Evolutionary conservation across 2,888 invertebrate genomes (phyloP).

Genomic region (Tenodera sinensis): DNA sequence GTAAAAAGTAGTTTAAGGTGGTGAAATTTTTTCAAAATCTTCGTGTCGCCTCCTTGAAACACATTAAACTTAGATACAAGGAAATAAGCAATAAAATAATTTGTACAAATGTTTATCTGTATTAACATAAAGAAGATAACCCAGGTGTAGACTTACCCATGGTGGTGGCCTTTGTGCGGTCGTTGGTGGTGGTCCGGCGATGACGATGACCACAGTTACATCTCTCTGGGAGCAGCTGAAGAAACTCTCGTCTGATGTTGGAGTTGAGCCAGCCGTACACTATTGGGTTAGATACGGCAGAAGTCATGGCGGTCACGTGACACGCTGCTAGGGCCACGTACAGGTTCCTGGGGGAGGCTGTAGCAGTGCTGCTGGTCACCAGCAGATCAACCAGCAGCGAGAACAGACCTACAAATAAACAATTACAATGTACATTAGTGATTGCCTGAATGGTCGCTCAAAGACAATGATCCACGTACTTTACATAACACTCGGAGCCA

Average conservation of each 20-base stretch:
- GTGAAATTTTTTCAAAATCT: no score
- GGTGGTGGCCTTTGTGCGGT: neutral
- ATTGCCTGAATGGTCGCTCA: no score
- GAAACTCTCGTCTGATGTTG: constrained; percentile 52
- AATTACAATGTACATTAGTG: neutral
- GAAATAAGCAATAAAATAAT: no score
- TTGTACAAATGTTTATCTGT: no score
- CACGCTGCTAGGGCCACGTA: constrained; percentile 49
- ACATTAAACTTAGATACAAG: no score
- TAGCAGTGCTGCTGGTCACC: neutral
- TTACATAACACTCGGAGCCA: no score
- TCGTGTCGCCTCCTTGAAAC: no score
- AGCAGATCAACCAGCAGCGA: constrained; percentile 24
- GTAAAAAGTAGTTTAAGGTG: no score
- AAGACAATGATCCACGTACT: no score
- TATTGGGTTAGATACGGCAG: constrained; percentile 56
- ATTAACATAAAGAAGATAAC: no score
- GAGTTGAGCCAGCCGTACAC: constrained; percentile 60
- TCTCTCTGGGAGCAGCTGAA: constrained; percentile 35
- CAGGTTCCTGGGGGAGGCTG: constrained; percentile 35
- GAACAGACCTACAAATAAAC: constrained; percentile 21
- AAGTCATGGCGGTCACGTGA: constrained; percentile 55
- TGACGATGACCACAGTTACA: constrained; percentile 18
- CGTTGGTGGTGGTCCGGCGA: neutral
- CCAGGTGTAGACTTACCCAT: neutral